phyloP scores from a whole-genome alignment of 2,888 invertebrate genomes.

The Cylindroiulus punctatus region DNA sequence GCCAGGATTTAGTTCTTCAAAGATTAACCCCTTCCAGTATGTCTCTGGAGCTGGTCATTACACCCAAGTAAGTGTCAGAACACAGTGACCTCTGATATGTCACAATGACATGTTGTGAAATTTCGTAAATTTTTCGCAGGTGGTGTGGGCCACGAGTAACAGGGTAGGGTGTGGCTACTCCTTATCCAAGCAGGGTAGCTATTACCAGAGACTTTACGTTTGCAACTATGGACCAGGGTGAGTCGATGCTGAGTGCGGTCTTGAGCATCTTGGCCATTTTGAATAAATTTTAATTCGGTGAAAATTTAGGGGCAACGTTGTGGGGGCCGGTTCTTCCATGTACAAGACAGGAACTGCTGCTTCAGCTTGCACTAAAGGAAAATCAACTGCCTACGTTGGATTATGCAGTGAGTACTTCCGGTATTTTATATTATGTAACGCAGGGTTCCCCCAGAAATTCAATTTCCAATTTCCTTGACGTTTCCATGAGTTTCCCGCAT shows the following conservation, averaged over 20 bases:
- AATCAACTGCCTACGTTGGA: no score
- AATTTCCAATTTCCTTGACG: no score
- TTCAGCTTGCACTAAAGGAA: no score
- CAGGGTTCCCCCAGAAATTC: no score
- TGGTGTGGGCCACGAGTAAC: constrained; percentile 88
- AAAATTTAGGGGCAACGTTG: neutral
- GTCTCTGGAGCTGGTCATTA: constrained; percentile 64
- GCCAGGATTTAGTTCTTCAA: constrained; percentile 47
- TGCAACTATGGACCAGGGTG: constrained; percentile 82
- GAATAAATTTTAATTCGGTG: constrained; percentile 3
- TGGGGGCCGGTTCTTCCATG: no score
- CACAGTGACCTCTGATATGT: neutral
- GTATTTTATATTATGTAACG: no score
- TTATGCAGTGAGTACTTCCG: no score
- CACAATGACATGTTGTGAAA: neutral
- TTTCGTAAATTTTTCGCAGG: constrained; percentile 68
- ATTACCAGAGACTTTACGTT: constrained; percentile 84
- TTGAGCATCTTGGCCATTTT: neutral
- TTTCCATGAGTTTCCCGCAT: no score
- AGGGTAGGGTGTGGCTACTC: constrained; percentile 88
- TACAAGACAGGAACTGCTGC: no score
- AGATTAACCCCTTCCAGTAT: constrained; percentile 51
- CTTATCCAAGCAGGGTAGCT: constrained; percentile 78
- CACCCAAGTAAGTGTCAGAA: constrained; percentile 69
- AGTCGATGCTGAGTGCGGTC: neutral